phyloP scores from a whole-genome alignment of 2,797 vertebrate genomes.

The Anguilla anguilla region DNA sequence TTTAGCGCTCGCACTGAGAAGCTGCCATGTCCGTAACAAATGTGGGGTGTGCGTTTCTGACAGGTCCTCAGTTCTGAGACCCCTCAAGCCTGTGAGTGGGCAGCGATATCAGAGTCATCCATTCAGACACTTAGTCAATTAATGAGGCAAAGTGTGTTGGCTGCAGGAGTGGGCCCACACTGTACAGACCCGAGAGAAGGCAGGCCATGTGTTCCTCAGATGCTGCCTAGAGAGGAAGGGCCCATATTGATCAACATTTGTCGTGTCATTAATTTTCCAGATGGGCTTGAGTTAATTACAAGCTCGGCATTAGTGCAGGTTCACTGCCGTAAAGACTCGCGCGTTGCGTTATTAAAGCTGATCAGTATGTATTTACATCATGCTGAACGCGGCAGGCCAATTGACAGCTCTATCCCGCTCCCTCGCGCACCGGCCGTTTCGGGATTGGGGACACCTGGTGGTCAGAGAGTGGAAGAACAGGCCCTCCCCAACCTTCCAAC shows the following conservation, averaged over 20 bases:
- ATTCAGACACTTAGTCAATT: constrained; percentile 34
- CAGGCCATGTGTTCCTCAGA: constrained; percentile 15
- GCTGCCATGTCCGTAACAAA: not conserved
- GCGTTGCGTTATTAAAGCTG: constrained; percentile 20
- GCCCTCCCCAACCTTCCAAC: not conserved
- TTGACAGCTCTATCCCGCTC: constrained; percentile 31
- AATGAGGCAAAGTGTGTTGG: constrained; percentile 17
- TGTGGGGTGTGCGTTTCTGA: not conserved
- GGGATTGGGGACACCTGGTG: constrained; percentile 29
- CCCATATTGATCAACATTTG: constrained; percentile 39
- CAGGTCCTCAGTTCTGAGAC: not conserved
- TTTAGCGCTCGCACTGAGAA: not conserved
- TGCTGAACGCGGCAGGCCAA: constrained; percentile 25
- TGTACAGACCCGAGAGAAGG: not conserved
- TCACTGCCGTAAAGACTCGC: constrained; percentile 28
- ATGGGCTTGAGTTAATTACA: constrained; percentile 39
- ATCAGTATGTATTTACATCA: constrained; percentile 32
- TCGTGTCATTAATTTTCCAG: constrained; percentile 40
- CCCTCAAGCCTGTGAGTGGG: constrained; percentile 16
- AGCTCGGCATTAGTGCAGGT: constrained; percentile 35
- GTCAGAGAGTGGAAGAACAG: constrained; percentile 20
- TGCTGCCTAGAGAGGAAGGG: constrained; percentile 21
- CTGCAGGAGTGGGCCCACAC: not conserved
- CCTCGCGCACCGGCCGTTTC: not conserved
- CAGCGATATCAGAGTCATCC: constrained; percentile 18